Conservation (phyloP, 2,888 invertebrate genomes). For the Homarus gammarus region DNA sequence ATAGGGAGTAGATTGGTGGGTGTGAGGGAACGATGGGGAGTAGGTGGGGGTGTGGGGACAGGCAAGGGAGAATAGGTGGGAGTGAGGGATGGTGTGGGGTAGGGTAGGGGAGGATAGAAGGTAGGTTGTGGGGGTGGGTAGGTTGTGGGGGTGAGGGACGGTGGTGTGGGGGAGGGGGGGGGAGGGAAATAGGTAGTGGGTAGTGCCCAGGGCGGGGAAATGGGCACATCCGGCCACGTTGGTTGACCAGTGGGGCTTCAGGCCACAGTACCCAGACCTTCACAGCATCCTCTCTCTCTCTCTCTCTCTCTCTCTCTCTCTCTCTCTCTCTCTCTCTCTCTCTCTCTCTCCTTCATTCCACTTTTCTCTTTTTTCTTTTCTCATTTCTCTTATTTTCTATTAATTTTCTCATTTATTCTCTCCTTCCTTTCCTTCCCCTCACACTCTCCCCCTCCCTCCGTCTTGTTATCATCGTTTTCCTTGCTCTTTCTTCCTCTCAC, state of each 20-base stretch:
- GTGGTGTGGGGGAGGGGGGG: not conserved
- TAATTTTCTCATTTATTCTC: too few species aligned
- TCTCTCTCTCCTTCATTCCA: not conserved
- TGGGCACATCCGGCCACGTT: conserved; percentile 24
- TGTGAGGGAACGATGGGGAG: too few species aligned
- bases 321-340: conserved; percentile 4
- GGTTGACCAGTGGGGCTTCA: conserved; percentile 22
- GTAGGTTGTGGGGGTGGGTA: too few species aligned
- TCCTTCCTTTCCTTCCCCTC: too few species aligned
- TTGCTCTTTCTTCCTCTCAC: not conserved
- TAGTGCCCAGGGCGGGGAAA: conserved; percentile 38
- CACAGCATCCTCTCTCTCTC: conserved; percentile 2
- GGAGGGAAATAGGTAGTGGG: not conserved
- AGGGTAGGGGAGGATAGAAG: not conserved
- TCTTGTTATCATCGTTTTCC: too few species aligned
- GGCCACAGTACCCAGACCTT: not conserved
- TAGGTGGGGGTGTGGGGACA: not conserved
- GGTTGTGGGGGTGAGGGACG: not conserved
- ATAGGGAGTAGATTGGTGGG: too few species aligned
- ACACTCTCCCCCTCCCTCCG: too few species aligned
- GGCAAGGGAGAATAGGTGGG: not conserved
- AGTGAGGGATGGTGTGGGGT: not conserved
- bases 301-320: conserved; percentile 8
- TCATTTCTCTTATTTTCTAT: too few species aligned
- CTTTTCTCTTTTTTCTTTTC: not conserved